Evolutionary conservation across 2,888 invertebrate genomes (phyloP).

Genomic region (Sympetrum striolatum): DNA sequence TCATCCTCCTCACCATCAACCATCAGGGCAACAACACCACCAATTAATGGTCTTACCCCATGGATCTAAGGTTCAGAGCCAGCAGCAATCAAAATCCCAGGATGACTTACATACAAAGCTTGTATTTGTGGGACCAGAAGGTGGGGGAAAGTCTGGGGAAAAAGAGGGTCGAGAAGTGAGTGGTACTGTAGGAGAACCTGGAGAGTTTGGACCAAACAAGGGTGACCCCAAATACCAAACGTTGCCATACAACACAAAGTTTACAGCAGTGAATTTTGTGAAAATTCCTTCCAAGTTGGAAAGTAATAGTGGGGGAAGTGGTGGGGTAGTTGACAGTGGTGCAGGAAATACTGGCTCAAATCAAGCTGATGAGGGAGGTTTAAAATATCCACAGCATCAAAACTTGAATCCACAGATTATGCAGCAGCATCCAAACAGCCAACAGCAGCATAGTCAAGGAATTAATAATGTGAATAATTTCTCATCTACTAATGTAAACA

Average conservation of each 20-base stretch:
- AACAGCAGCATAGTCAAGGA: constrained; percentile 50
- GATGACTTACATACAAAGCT: constrained; percentile 49
- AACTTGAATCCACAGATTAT: constrained; percentile 26
- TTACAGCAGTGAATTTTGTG: constrained; percentile 68
- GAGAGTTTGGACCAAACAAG: constrained; percentile 78
- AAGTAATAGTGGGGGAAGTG: constrained; percentile 53
- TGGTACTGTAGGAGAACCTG: constrained; percentile 66
- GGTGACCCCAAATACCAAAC: constrained; percentile 92
- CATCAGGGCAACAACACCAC: constrained; percentile 65
- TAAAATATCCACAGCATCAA: constrained; percentile 5
- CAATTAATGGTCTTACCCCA: constrained; percentile 64
- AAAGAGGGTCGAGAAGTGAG: constrained; percentile 57
- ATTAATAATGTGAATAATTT: constrained; percentile 51
- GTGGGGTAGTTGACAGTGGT: constrained; percentile 40
- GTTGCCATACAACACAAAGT: constrained; percentile 87
- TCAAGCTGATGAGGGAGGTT: neutral
- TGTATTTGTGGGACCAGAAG: neutral
- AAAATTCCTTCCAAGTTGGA: constrained; percentile 51
- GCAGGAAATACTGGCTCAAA: constrained; percentile 48
- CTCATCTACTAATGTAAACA: constrained; percentile 48
- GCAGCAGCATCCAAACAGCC: constrained; percentile 49
- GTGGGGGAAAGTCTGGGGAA: neutral
- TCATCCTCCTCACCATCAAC: constrained; percentile 62
- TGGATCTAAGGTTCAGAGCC: constrained; percentile 57
- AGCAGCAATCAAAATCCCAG: constrained; percentile 53